Evolutionary conservation across 2,797 vertebrate genomes (phyloP).

Genomic region (Phyllotis vaccarum): DNA sequence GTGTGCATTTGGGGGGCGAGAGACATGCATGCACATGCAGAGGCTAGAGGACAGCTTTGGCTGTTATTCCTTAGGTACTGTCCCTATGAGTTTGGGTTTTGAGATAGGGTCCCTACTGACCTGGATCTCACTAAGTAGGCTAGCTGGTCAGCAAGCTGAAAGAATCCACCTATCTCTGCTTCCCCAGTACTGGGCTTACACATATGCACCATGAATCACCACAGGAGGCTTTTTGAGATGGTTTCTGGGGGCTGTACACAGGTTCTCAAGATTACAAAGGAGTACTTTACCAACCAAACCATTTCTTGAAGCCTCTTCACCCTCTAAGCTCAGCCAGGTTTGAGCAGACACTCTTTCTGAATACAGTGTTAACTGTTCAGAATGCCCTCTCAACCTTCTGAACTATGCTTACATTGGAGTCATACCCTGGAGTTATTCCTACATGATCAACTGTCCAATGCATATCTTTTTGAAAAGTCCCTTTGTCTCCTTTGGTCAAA

Average conservation of each 20-base stretch:
- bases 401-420: neutral
- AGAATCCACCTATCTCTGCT: neutral
- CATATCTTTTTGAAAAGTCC: conserved; percentile 3
- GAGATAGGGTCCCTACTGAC: neutral
- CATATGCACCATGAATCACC: too few species aligned
- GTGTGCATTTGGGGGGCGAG: neutral
- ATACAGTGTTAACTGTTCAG: neutral
- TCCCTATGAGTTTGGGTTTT: neutral
- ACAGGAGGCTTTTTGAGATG: neutral
- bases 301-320: neutral
- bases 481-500: conserved; percentile 3
- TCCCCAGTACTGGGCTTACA: neutral
- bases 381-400: neutral
- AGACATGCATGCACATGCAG: neutral
- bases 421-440: neutral
- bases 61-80: neutral
- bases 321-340: neutral
- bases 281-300: neutral
- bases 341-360: neutral
- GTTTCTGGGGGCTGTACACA: neutral
- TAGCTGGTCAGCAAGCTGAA: neutral
- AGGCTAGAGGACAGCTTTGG: too few species aligned
- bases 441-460: neutral
- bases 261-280: neutral
- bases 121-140: neutral